Evolutionary conservation across 1,140 invertebrate species (phyloP).

Genomic region (Bombus consobrinus): DNA sequence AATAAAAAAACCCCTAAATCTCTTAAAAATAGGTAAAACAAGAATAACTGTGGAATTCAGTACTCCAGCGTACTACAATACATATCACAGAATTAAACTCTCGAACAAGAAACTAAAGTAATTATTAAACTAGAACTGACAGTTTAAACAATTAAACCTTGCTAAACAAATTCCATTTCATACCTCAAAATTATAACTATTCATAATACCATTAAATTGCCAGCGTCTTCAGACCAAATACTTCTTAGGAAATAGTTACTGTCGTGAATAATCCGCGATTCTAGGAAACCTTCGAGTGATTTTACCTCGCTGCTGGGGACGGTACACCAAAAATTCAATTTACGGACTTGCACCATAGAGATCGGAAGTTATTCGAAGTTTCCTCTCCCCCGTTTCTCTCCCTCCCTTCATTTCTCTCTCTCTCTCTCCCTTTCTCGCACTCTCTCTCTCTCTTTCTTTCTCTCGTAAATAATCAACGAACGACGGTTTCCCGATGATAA

Average conservation of each 20-base stretch:
- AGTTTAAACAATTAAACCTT: not conserved
- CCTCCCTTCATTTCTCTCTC: not conserved
- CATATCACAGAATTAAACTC: no score
- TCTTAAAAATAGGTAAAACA: no score
- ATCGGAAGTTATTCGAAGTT: not conserved
- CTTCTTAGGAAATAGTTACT: not conserved
- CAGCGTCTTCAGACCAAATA: not conserved
- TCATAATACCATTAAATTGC: not conserved
- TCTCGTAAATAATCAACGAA: slow-evolving; percentile 23
- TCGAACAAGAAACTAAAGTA: not conserved
- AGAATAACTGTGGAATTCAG: no score
- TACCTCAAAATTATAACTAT: not conserved
- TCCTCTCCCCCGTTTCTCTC: no score
- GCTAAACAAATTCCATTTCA: not conserved
- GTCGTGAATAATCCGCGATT: not conserved
- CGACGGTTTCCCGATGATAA: not conserved
- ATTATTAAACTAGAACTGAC: not conserved
- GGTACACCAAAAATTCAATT: slow-evolving; percentile 9
- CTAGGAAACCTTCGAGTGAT: not conserved
- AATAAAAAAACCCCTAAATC: no score
- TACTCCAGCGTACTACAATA: no score
- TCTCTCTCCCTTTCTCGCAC: not conserved
- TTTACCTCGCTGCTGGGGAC: not conserved
- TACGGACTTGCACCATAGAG: not conserved
- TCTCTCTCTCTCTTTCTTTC: not conserved